Evolutionary conservation across 2,113 vertebrate genomes (phyloP).

Genomic region (Telmatochromis bifrenatus): DNA sequence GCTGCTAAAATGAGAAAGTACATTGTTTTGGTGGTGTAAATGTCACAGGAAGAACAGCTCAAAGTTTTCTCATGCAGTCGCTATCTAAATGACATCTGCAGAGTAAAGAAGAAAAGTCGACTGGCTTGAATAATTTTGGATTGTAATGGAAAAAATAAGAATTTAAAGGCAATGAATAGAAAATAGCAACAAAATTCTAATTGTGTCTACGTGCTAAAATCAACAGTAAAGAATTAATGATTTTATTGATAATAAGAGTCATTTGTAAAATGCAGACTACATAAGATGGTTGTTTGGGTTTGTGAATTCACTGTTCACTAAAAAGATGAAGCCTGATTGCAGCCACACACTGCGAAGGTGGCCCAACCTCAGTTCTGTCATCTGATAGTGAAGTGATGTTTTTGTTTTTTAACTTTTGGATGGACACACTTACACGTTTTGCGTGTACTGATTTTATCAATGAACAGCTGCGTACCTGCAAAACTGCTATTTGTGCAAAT

Average conservation of each 20-base stretch:
- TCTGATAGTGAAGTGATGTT: not conserved
- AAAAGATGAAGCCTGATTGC: not conserved
- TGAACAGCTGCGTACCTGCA: not conserved
- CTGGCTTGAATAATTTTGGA: not conserved
- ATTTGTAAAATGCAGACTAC: not conserved
- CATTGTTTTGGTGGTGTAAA: conserved; percentile 32
- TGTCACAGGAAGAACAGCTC: not conserved
- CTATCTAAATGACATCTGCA: not conserved
- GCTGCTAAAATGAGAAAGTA: not conserved
- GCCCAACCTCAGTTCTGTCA: not conserved
- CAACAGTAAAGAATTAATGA: not conserved
- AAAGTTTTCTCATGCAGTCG: not conserved
- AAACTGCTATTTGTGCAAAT: not conserved
- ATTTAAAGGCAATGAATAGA: not conserved
- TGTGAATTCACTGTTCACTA: not conserved
- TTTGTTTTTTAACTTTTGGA: not conserved
- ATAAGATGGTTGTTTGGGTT: not conserved
- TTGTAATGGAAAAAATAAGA: not conserved
- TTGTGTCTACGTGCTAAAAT: not conserved
- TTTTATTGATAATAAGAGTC: not conserved
- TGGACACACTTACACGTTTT: not conserved
- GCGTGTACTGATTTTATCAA: not conserved
- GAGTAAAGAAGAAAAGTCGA: not conserved
- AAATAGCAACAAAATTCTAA: not conserved
- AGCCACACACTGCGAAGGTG: not conserved